Evolutionary conservation across 2,113 vertebrate genomes (phyloP), one percentile per base, ranked within the genome.

Genomic region (Indicator indicator): DNA sequence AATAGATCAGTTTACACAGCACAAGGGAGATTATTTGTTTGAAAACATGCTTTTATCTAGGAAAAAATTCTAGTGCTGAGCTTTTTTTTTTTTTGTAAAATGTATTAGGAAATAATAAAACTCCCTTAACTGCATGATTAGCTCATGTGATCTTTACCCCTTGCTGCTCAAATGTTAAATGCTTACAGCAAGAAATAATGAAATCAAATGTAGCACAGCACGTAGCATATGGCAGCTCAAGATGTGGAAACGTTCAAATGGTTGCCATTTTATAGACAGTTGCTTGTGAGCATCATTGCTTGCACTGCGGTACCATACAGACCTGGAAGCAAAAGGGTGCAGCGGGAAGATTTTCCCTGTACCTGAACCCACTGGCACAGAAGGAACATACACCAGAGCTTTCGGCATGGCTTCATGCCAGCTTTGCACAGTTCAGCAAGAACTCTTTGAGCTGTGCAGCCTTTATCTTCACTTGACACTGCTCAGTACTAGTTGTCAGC

Each of bases 341-440:
- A 32, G 15, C 0, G 1, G 16, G 23, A 71, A 73, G 32, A 38
- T 63, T 77, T 87, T 71, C 23, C 46, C 62, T 21, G 11, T n/a
- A 16, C 4, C 0, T 5, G 58, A 93, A 30, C 20, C n/a, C 78
- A 55, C 17, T 40, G 27, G 58, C 46, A 71, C 26, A 59, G 54
- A 23, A 82, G 52, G 48, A 44, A 68, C 0, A 1, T 4, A 12
- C 9, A 26, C 16, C 33, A 69, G 44, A 58, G 26, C 33, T 62
- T 76, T 12, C 1, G 3, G 44, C 0, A 5, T 26, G 19, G 56
- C 46, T 80, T 83, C 33, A 19, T 0, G 0, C 32, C 69, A 83
- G 60, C 36, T 70, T 73, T 54, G 52, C 36, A 32, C 3, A 27
- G 44, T 8, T 67, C 44, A 62, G 59, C 8, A 12, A 26, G 40